These are phyloP conservation scores for Orthonyx spaldingii DNA, from an alignment of 2,113 vertebrate species.

Conservation along the genomic window DNA sequence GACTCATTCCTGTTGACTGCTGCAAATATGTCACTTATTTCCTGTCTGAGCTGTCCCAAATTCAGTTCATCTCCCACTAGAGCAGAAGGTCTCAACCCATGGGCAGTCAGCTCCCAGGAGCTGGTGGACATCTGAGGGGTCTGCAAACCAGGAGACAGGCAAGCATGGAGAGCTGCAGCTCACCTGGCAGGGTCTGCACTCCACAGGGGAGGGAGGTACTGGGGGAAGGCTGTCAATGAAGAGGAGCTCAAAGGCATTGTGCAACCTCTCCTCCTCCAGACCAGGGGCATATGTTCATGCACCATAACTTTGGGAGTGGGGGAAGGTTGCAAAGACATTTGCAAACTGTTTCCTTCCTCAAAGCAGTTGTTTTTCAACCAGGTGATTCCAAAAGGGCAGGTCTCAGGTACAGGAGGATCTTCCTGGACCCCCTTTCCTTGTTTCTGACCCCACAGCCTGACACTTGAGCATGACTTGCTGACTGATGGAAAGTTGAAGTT, in stretches of 20 bases:
- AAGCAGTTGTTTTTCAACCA: background rate
- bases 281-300: rapidly evolving
- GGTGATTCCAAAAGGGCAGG: background rate
- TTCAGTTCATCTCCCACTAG: background rate
- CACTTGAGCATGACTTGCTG: background rate
- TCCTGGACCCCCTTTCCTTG: background rate
- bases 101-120: background rate
- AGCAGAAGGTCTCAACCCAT: background rate
- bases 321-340: background rate
- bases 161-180: background rate
- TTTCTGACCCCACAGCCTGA: background rate
- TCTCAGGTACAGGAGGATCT: background rate
- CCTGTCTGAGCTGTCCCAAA: background rate
- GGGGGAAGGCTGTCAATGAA: background rate
- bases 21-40: slow-evolving; percentile 45
- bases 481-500: background rate
- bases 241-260: background rate
- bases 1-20: background rate
- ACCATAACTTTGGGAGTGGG: background rate
- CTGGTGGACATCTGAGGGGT: background rate
- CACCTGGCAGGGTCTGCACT: background rate
- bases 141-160: background rate
- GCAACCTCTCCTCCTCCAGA: background rate
- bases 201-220: background rate
- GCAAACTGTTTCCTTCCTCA: background rate